phyloP scores from a whole-genome alignment of 2,113 vertebrate species.

The Perca flavescens region DNA sequence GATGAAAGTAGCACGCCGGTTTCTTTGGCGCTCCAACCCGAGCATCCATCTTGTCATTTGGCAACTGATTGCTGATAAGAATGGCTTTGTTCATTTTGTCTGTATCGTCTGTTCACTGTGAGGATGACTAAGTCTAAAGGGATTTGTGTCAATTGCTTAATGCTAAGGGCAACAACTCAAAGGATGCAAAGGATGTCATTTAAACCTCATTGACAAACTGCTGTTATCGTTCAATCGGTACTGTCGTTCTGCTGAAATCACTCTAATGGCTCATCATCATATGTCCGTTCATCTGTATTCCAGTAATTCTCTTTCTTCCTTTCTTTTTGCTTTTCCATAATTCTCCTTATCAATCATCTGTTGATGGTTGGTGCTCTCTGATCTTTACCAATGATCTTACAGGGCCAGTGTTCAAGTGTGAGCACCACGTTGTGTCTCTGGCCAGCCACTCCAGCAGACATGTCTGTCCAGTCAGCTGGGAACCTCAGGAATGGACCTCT shows the following conservation, averaged over 20 bases:
- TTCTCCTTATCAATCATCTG: conserved; percentile 1
- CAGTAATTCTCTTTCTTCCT: not conserved
- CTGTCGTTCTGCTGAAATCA: conserved; percentile 36
- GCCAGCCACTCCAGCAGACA: conserved; percentile 18
- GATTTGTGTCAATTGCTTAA: conserved; percentile 68
- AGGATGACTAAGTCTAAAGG: conserved; percentile 69
- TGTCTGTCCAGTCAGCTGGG: conserved; percentile 28
- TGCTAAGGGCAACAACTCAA: conserved; percentile 68
- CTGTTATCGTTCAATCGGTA: conserved; percentile 43
- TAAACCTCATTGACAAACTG: conserved; percentile 47
- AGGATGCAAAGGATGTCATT: conserved; percentile 56
- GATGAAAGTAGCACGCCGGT: conserved; percentile 63
- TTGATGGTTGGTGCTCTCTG: not conserved
- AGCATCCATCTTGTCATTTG: conserved; percentile 66
- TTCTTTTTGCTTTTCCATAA: not conserved
- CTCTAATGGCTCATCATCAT: not conserved
- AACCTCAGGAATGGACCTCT: conserved; percentile 45
- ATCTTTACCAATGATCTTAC: conserved; percentile 17
- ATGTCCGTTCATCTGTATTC: conserved; percentile 10
- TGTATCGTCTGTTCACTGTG: conserved; percentile 65
- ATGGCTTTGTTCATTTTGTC: conserved; percentile 69
- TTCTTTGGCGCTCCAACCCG: conserved; percentile 56
- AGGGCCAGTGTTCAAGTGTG: conserved; percentile 9
- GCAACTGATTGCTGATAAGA: conserved; percentile 68
- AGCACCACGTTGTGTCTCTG: conserved; percentile 6